These are phyloP conservation scores for Chiridota heheva DNA, from an alignment of 35 echinoderm and acorn worm genomes.

Conservation along the genomic window DNA sequence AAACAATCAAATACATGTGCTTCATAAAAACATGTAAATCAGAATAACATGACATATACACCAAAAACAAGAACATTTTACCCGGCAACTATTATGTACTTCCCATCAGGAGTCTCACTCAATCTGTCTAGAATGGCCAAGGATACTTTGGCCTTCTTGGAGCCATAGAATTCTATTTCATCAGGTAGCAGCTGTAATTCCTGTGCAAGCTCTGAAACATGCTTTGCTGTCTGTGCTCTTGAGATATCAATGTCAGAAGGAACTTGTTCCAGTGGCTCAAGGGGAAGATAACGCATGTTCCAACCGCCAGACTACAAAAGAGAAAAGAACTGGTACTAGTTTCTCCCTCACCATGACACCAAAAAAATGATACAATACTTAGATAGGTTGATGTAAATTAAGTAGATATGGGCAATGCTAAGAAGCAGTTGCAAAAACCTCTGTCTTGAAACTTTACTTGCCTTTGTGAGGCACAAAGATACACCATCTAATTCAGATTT, in stretches of 20 bases:
- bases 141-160: slow-evolving; percentile 94
- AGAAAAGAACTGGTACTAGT: background rate
- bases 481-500: too few relatives aligned
- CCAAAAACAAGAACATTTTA: too few relatives aligned
- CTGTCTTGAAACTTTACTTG: too few relatives aligned
- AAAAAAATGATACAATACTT: too few relatives aligned
- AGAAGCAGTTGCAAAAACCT: too few relatives aligned
- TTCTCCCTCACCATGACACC: too few relatives aligned
- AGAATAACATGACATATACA: too few relatives aligned
- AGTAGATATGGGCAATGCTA: too few relatives aligned
- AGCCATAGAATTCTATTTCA: slow-evolving; percentile 95
- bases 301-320: slow-evolving; percentile 38
- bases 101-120: slow-evolving; percentile 68
- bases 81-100: slow-evolving; percentile 93
- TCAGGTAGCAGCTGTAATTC: slow-evolving; percentile 82
- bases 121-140: slow-evolving; percentile 72
- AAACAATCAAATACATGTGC: too few relatives aligned
- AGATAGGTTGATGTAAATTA: too few relatives aligned
- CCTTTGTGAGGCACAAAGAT: too few relatives aligned
- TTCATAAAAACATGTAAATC: too few relatives aligned
- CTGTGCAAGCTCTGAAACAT: slow-evolving; percentile 83
- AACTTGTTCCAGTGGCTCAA: slow-evolving; percentile 45
- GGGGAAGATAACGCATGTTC: slow-evolving; percentile 87
- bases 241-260: slow-evolving; percentile 91
- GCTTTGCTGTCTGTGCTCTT: slow-evolving; percentile 88